Conservation (phyloP, 2,797 vertebrate species). For the Darevskia mixta region DNA sequence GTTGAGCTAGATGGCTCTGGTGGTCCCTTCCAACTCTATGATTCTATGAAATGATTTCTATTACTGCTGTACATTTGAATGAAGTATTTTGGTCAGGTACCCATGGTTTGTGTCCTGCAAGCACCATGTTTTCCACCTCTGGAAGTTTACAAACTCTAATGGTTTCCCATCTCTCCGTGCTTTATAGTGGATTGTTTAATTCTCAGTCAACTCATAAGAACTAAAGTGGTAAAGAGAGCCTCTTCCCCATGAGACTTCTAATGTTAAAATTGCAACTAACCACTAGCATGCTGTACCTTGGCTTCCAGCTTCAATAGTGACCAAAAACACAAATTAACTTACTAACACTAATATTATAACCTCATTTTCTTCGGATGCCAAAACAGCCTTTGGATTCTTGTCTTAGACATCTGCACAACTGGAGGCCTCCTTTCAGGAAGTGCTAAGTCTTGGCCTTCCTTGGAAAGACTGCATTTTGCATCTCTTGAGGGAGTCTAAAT, state of each 20-base stretch:
- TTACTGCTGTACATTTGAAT: background rate
- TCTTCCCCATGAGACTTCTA: conserved; percentile 41
- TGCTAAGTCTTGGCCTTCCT: conserved; percentile 15
- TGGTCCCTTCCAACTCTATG: no score
- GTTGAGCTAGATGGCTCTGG: no score
- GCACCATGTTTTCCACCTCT: conserved; percentile 11
- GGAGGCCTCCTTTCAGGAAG: conserved; percentile 15
- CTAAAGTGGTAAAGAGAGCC: conserved; percentile 5
- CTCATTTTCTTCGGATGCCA: conserved; percentile 32
- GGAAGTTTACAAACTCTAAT: background rate
- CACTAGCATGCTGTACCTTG: conserved; percentile 65
- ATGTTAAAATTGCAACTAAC: conserved; percentile 74
- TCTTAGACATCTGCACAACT: conserved; percentile 2
- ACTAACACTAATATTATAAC: conserved; percentile 66
- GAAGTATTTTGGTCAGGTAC: background rate
- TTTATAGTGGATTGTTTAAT: conserved; percentile 40
- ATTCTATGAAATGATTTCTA: no score
- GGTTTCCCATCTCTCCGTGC: conserved; percentile 40
- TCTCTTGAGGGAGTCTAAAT: background rate
- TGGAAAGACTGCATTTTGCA: conserved; percentile 37
- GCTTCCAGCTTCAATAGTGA: conserved; percentile 64
- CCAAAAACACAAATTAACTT: conserved; percentile 61
- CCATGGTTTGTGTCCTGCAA: background rate
- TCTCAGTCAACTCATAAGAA: conserved; percentile 33
- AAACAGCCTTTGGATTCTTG: conserved; percentile 29